Percentiles rank a stretch among this genome's conserved stretches.
These are phyloP conservation scores for Lepus oiostolus DNA, from an alignment of 2,797 vertebrate species.

Conservation along the genomic window DNA sequence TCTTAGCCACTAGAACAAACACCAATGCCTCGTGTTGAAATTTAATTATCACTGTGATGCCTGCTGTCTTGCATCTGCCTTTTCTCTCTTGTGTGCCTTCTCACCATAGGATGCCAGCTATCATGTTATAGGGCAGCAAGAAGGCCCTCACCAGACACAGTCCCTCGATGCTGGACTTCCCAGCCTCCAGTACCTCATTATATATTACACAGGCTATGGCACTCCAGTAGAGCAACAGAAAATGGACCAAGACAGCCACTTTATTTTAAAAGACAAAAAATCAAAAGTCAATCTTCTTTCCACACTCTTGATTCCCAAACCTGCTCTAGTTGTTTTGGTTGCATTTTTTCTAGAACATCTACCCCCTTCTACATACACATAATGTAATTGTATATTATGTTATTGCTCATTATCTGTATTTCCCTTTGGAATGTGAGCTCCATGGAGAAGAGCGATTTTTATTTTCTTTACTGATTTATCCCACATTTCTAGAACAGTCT, in stretches of 20 bases:
- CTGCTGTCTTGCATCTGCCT: not conserved
- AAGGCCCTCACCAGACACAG: not conserved
- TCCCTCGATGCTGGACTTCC: not conserved
- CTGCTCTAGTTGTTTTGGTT: not conserved
- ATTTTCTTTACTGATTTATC: conserved; percentile 59
- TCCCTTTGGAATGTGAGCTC: conserved; percentile 3
- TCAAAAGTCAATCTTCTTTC: not conserved
- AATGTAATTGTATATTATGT: not conserved
- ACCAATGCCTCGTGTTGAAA: not conserved
- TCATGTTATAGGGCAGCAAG: not conserved
- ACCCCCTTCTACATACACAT: not conserved
- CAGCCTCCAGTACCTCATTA: not conserved
- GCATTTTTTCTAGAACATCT: not conserved
- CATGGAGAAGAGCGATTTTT: not conserved
- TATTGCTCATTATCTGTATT: not conserved
- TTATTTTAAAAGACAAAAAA: not conserved
- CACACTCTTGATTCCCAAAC: not conserved
- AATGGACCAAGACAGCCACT: not conserved
- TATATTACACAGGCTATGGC: not conserved
- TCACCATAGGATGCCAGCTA: not conserved
- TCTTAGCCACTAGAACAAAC: too few relatives aligned
- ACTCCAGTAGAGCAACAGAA: not conserved
- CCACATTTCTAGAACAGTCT: not conserved
- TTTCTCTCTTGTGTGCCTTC: not conserved
- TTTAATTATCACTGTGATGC: not conserved